Evolutionary conservation across 1,140 invertebrate species (phyloP).

Genomic region (Manduca sexta): DNA sequence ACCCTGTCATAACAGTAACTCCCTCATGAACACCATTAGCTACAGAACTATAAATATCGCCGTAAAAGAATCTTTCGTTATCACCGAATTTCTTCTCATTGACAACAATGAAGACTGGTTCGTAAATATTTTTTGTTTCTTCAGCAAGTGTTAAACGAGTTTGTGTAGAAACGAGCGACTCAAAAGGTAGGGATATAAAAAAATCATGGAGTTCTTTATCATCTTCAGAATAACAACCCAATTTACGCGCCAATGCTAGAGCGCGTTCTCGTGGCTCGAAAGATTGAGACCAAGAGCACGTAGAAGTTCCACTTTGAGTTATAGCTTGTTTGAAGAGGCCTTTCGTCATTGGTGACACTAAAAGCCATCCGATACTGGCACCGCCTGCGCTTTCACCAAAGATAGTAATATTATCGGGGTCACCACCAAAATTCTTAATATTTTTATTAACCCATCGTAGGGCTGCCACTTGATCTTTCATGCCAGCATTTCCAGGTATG

Average conservation of each 20-base stretch:
- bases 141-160: constrained; percentile 16
- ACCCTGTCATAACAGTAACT: too few species aligned
- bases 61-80: too few species aligned
- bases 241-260: constrained; percentile 20
- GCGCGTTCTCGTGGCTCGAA: constrained; percentile 24
- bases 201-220: constrained; percentile 25
- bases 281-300: constrained; percentile 10
- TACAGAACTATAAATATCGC: too few species aligned
- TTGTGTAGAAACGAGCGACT: constrained; percentile 13
- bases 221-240: constrained; percentile 26
- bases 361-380: constrained; percentile 71
- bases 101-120: constrained; percentile 16
- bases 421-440: constrained; percentile 73
- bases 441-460: constrained; percentile 36
- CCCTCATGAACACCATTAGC: too few species aligned
- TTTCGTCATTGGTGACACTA: constrained; percentile 74
- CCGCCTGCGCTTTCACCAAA: constrained; percentile 80
- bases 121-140: constrained; percentile 1
- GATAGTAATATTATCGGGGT: constrained; percentile 83
- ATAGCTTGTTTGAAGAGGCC: constrained; percentile 58
- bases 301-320: constrained; percentile 21
- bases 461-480: too few species aligned
- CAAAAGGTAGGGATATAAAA: constrained; percentile 22
- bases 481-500: constrained; percentile 39
- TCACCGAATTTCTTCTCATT: constrained; percentile 28